phyloP scores from a whole-genome alignment of 2,797 vertebrate genomes.

The Apogon hyalosoma region DNA sequence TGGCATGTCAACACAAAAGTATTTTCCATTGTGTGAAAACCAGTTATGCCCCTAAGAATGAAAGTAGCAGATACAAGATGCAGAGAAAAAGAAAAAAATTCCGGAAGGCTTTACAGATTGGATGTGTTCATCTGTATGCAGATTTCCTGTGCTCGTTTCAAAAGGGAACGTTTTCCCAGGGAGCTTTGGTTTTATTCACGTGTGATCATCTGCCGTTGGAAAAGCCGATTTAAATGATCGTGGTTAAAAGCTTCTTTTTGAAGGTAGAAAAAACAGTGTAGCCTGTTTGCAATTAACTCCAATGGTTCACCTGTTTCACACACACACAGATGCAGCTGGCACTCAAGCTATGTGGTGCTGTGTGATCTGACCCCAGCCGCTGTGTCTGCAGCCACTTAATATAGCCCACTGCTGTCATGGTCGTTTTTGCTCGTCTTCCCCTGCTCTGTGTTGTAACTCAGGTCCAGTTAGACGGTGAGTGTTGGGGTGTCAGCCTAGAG shows the following conservation, averaged over 20 bases:
- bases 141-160: background rate
- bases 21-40: slow-evolving; percentile 8
- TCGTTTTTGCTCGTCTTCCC: slow-evolving; percentile 60
- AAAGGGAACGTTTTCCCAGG: slow-evolving; percentile 4
- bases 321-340: slow-evolving; percentile 61
- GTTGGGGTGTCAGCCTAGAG: slow-evolving; percentile 60
- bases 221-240: slow-evolving; percentile 21
- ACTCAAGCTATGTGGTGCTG: slow-evolving; percentile 70
- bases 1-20: slow-evolving; percentile 2
- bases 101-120: background rate
- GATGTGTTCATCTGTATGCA: slow-evolving; percentile 5
- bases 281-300: slow-evolving; percentile 56
- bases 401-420: slow-evolving; percentile 79
- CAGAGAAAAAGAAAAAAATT: background rate
- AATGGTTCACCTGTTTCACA: slow-evolving; percentile 70
- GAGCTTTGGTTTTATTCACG: slow-evolving; percentile 15
- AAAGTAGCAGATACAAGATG: slow-evolving; percentile 3
- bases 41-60: background rate
- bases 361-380: slow-evolving; percentile 79
- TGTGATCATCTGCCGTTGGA: slow-evolving; percentile 5
- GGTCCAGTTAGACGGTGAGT: slow-evolving; percentile 28
- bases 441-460: slow-evolving; percentile 39
- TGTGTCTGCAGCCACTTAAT: slow-evolving; percentile 79
- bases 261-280: slow-evolving; percentile 37
- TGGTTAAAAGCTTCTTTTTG: slow-evolving; percentile 35